Base-by-base conservation (phyloP, 2,797 vertebrate species). In the Spinus pinus region DNA sequence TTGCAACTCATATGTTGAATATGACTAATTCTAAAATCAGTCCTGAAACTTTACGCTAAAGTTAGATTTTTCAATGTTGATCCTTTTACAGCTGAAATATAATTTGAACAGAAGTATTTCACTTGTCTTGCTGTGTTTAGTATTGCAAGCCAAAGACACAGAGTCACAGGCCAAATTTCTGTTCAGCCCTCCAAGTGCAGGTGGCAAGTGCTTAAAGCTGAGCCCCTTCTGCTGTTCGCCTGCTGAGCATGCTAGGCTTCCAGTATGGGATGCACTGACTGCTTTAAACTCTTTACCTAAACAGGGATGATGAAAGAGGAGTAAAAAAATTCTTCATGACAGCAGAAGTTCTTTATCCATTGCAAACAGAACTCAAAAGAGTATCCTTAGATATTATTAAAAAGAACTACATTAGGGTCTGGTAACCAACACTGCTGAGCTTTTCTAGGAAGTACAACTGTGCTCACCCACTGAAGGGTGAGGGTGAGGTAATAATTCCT, bases 181-280 rank as follows among this genome's bases (percentile, higher is more conserved):
- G 47, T 44, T 86, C 33, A 86, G 81, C 42, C 37, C 58, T 51
- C 24, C 4, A 7, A 37, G 14, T 11, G 30, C 33, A 74, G 58
- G 71, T 39, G 74, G 39, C 57, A 83, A 51, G 61, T 58, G 51
- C 72, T 93, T 85, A 94, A 95, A 87, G 85, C n/a, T 12, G 62
- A 75, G 62, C 81, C 79, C 94, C 96, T 96, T 97, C 97, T 97
- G 86, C 93, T 96, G 97, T 95, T 54, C 33, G 91, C 42, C 47
- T 31, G 42, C 69, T 70, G n/a, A 64, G 42, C n/a, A 65, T 9
- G 2, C 71, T 39, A 80, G 16, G 37, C 58, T 92, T 53, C 67
- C 46, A 31, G 23, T 42, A 30, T 1, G 42, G 25, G 73, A 72
- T 27, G 64, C 1, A 8, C 51, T 22, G 30, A 58, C 14, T 28